Percentiles rank a stretch among this genome's conserved stretches.
phyloP scores from a whole-genome alignment of 1,140 invertebrate genomes.

The Diorhabda elongata region DNA sequence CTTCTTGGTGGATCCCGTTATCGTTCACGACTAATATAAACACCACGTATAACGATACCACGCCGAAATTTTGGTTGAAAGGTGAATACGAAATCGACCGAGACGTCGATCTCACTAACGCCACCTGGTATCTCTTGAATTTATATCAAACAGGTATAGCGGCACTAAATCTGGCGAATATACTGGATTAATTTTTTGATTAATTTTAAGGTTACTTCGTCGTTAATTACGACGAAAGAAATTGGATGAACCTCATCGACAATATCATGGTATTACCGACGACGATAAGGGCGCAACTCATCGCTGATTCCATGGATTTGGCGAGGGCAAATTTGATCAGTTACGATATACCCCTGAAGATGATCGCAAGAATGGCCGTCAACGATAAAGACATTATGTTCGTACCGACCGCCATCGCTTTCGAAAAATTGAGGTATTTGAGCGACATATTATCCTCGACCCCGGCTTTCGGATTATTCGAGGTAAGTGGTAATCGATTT shows the following conservation, averaged over 20 bases:
- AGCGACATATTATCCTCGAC: slow-evolving; percentile 39
- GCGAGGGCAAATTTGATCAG: slow-evolving; percentile 58
- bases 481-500: slow-evolving; percentile 24
- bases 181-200: too few species aligned
- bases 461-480: slow-evolving; percentile 38
- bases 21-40: slow-evolving; percentile 50
- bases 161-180: too few species aligned
- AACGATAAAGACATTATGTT: slow-evolving; percentile 38
- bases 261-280: slow-evolving; percentile 52
- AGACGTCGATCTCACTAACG: slow-evolving; percentile 26
- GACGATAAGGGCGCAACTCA: slow-evolving; percentile 69
- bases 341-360: slow-evolving; percentile 57
- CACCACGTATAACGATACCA: slow-evolving; percentile 42
- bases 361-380: slow-evolving; percentile 37
- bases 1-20: slow-evolving; percentile 56
- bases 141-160: slow-evolving; percentile 40
- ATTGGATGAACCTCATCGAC: slow-evolving; percentile 61
- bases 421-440: slow-evolving; percentile 52
- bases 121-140: slow-evolving; percentile 42
- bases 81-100: slow-evolving; percentile 27
- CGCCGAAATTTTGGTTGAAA: slow-evolving; percentile 41
- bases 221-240: slow-evolving; percentile 68
- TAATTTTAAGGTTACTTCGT: slow-evolving; percentile 58
- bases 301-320: slow-evolving; percentile 79
- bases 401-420: slow-evolving; percentile 43